Percentiles rank a stretch among this genome's conserved stretches.
These are phyloP conservation scores for Automeris io DNA, from an alignment of 2,888 invertebrate species.

Conservation along the genomic window DNA sequence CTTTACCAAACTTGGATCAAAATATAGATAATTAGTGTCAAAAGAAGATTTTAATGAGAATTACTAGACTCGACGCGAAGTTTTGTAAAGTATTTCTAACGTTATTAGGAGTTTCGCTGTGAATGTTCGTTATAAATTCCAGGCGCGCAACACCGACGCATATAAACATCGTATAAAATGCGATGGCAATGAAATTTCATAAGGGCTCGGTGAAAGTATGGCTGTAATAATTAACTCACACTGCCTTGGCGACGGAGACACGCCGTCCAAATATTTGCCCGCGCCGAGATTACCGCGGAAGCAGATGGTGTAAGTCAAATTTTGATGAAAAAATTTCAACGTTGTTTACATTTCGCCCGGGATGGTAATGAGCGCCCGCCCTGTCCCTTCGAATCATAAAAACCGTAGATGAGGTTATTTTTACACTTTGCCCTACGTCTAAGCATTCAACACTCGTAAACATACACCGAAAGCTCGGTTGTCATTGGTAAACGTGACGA, in stretches of 20 bases:
- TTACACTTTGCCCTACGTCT: conserved; percentile 26
- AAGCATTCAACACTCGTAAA: conserved; percentile 13
- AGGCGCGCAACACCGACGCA: neutral
- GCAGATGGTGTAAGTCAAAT: conserved; percentile 62
- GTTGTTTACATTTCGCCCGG: conserved; percentile 44
- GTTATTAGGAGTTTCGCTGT: too few relatives aligned
- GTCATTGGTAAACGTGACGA: conserved; percentile 3
- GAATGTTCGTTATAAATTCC: conserved; percentile 2
- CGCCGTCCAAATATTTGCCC: conserved; percentile 52
- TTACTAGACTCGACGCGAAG: too few relatives aligned
- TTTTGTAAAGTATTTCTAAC: too few relatives aligned
- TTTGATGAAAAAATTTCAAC: conserved; percentile 60
- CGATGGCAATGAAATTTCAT: conserved; percentile 24
- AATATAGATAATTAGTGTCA: too few relatives aligned
- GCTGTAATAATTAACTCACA: conserved; percentile 36
- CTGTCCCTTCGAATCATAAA: conserved; percentile 32
- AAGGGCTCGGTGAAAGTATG: conserved; percentile 10
- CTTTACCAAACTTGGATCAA: too few relatives aligned
- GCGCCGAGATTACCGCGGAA: conserved; percentile 45
- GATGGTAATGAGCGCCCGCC: conserved; percentile 40
- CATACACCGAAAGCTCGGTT: neutral
- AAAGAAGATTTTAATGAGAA: too few relatives aligned
- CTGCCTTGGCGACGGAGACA: conserved; percentile 20
- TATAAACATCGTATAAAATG: conserved; percentile 3
- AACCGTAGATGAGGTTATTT: conserved; percentile 30